Percentiles rank a stretch among this genome's conserved stretches.
Conservation (phyloP, 2,113 vertebrate genomes). For the Sinocyclocheilus anshuiensis region DNA sequence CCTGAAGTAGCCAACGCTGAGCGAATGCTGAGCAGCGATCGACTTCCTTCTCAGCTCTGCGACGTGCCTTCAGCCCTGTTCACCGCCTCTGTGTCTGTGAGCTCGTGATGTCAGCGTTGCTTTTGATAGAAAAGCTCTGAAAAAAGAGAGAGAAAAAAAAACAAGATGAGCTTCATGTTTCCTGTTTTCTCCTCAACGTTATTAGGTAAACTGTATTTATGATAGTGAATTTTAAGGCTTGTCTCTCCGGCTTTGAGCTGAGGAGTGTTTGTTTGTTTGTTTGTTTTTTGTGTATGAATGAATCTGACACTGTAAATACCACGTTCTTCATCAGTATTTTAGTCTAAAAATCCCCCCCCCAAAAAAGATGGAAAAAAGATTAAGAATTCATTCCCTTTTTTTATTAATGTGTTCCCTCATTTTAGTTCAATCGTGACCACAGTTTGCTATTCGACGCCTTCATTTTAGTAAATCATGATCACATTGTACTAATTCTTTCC, state of each 20-base stretch:
- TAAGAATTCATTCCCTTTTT: too few relatives aligned
- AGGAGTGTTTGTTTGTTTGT: slow-evolving; percentile 13
- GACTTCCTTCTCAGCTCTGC: slow-evolving; percentile 67
- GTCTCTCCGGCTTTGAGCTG: background rate
- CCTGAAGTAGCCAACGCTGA: slow-evolving; percentile 78
- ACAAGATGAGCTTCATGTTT: slow-evolving; percentile 58
- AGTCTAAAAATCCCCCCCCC: too few relatives aligned
- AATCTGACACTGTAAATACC: background rate
- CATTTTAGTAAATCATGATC: too few relatives aligned
- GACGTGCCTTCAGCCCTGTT: slow-evolving; percentile 80
- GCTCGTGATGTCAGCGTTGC: slow-evolving; percentile 67
- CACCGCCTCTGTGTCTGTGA: slow-evolving; percentile 63
- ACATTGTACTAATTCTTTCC: too few relatives aligned
- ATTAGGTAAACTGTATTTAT: slow-evolving; percentile 27
- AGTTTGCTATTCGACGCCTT: too few relatives aligned
- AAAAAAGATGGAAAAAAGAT: too few relatives aligned
- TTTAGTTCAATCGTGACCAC: too few relatives aligned
- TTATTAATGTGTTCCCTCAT: too few relatives aligned
- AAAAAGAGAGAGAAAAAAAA: slow-evolving; percentile 40
- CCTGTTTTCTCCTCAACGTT: slow-evolving; percentile 41
- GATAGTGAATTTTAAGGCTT: background rate
- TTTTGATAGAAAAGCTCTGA: slow-evolving; percentile 58
- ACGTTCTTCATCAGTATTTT: background rate
- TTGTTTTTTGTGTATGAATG: slow-evolving; percentile 17
- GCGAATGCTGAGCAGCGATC: slow-evolving; percentile 11